Evolutionary conservation across 1,140 invertebrate genomes (phyloP), one percentile per base, ranked within the genome.

Genomic region (Colletes gigas): DNA sequence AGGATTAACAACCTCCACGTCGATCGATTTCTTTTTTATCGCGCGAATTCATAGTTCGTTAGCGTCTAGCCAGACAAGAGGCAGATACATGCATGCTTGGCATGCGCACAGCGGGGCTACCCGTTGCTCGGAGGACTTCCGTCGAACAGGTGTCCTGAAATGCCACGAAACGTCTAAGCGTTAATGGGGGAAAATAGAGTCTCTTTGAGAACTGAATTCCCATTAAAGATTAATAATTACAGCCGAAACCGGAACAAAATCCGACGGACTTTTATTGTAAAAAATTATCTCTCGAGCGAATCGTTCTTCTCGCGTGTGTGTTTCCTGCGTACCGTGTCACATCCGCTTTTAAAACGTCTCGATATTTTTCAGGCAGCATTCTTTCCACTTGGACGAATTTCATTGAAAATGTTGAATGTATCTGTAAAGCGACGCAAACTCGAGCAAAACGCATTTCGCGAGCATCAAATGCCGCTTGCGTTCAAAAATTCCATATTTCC

Each of bases 31-130:
- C 78, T 82, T 83, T 84, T 86, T 84, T 82, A 39, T 30, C 0
- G 76, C 60, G 62, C 63, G 82, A 89, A 91, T 91, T 90, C 89
- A 89, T 91, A 90, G 87, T 90, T 91, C 89, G 89, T 91, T 90
- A 90, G 87, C 78, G 83, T 50, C 70, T 60, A 73, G 67, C 65
- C 81, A 87, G 83, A 85, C 75, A 79, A 75, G 69, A 85, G 74
- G 81, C 59, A 63, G 76, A 59, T 47, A 84, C 78, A 83, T 77
- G 82, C 39, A n/a, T n/a, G n/a, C n/a, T 10, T 50, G 19, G 85
- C 83, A 70, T 76, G 77, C 67, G 54, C 66, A 62, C 21, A 41
- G 10, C 12, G 41, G 12, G 44, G 44, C 4, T 47, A 5, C 4
- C 8, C 44, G 44, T 47, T 47, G 44, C 8, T 47, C 8, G 44